phyloP scores from a whole-genome alignment of 1,140 invertebrate species.

The Zaprionus gabonicus region DNA sequence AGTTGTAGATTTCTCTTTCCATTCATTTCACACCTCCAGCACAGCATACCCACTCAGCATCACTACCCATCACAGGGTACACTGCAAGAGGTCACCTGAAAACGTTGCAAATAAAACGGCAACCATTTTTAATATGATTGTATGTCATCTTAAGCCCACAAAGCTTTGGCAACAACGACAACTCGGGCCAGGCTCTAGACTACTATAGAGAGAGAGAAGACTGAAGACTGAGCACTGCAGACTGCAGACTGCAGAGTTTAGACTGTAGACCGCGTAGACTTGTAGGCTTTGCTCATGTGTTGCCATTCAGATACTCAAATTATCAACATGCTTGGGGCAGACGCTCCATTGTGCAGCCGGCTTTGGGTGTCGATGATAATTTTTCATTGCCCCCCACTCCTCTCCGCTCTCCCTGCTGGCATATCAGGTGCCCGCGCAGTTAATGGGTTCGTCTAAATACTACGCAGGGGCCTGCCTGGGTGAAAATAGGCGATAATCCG shows the following conservation, averaged over 20 bases:
- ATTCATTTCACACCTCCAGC: no score
- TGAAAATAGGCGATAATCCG: constrained; percentile 83
- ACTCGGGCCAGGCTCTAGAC: constrained; percentile 15
- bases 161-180: constrained; percentile 29
- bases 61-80: neutral
- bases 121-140: constrained; percentile 83
- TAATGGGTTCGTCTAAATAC: constrained; percentile 82
- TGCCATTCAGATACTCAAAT: constrained; percentile 81
- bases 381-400: constrained; percentile 52
- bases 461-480: constrained; percentile 56
- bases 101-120: constrained; percentile 80
- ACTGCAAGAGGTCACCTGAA: constrained; percentile 69
- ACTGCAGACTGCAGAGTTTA: constrained; percentile 20
- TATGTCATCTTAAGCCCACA: constrained; percentile 80
- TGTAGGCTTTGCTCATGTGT: constrained; percentile 52
- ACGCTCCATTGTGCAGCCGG: constrained; percentile 53
- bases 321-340: constrained; percentile 65
- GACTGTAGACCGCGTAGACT: constrained; percentile 7
- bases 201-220: neutral
- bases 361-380: constrained; percentile 79
- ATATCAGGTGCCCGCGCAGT: constrained; percentile 63
- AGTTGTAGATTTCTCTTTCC: no score
- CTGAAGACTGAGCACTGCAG: constrained; percentile 14
- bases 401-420: constrained; percentile 3
- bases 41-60: neutral